Evolutionary conservation across 2,113 vertebrate species (phyloP).

Genomic region (Progne subis): DNA sequence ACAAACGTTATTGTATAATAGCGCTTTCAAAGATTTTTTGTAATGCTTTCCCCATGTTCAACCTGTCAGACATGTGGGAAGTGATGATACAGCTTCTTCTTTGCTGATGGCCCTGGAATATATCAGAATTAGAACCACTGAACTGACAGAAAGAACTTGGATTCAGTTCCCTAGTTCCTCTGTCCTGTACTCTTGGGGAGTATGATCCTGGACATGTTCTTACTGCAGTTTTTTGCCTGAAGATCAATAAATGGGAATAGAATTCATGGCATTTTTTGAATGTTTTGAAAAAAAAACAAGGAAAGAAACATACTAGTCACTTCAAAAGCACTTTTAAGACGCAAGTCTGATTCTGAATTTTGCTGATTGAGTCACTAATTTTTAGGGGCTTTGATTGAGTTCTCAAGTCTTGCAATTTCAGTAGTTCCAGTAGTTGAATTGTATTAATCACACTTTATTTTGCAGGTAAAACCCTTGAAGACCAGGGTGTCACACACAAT

Average conservation of each 20-base stretch:
- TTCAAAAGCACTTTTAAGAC: not conserved
- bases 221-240: not conserved
- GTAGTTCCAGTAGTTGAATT: not conserved
- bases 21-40: not conserved
- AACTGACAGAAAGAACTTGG: not conserved
- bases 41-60: not conserved
- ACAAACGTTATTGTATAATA: not conserved
- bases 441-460: not conserved
- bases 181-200: not conserved
- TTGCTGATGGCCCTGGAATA: not conserved
- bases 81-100: not conserved
- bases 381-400: not conserved
- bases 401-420: not conserved
- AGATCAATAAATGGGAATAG: not conserved
- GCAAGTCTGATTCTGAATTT: not conserved
- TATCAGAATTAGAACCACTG: not conserved
- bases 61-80: not conserved
- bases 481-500: conserved; percentile 89
- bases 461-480: conserved; percentile 82
- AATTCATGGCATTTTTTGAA: not conserved
- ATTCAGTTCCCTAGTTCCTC: not conserved
- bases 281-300: not conserved
- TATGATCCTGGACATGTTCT: not conserved
- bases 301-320: not conserved
- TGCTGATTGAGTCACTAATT: not conserved